Evolutionary conservation across 2,888 invertebrate genomes (phyloP), one percentile per base, ranked within the genome.

Genomic region (Kuschelorhynchus macadamiae): DNA sequence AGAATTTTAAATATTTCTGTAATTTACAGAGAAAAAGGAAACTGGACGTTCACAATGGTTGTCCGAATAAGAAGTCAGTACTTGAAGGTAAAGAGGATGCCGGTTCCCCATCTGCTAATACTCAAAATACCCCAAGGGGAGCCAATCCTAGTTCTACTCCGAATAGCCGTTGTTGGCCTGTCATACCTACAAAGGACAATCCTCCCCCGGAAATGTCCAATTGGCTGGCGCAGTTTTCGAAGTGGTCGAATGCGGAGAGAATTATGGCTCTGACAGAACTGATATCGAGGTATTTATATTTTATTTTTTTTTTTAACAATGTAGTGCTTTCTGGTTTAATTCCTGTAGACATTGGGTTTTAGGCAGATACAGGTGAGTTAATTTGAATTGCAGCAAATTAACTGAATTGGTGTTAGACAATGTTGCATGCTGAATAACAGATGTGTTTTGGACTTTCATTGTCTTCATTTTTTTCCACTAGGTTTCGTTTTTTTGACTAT

Each of bases 211-310:
- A 92, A 78, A 86, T 94, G 84, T 88, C 86, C 72, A 88, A 89
- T 76, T 94, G 93, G 93, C 83, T 94, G 70, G 81, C 86, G 61
- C 91, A 91, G 78, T 93, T 93, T 84, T 89, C 91, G 85, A 87
- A 87, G 71, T 97, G 97, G 97, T 91, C 93, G 7, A 94, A 95
- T 79, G 91, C 91, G 0, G 96, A 97, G 83, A 88, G 96, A 75
- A 88, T 95, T 76, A 86, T 94, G 80, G 97, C 97, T 0, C 90
- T 98, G 65, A 95, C 96, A 81, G 92, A 94, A 74, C 86, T 98
- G 72, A 96, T 98, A 70, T 92, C 90, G 69, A 50, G 71, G 70
- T 63, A 47, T 42, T 56, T 12, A 33, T n/a, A 2, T 21, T 41
- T 14, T 11, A 36, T 1, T 2, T 39, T 36, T 17, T 20, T 53